Conservation (phyloP, 1,140 invertebrate species). For the Brachionus calyciflorus region DNA sequence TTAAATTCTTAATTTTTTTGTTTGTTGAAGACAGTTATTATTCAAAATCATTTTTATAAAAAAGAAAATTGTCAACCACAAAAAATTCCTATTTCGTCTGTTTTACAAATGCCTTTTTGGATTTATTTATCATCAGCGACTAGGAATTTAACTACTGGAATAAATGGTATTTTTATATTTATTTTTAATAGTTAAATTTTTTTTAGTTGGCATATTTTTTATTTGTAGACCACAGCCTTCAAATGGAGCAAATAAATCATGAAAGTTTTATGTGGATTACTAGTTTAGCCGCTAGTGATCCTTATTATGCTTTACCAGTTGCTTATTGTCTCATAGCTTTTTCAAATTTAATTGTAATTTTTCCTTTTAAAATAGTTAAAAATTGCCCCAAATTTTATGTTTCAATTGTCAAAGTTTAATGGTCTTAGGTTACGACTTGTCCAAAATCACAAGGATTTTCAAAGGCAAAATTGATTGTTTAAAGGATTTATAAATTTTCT, state of each 20-base stretch:
- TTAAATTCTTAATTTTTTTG: not conserved
- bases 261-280: constrained; percentile 23
- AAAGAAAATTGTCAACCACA: constrained; percentile 39
- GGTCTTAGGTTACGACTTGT: too few relatives aligned
- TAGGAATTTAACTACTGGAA: constrained; percentile 31
- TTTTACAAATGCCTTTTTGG: constrained; percentile 45
- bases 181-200: not conserved
- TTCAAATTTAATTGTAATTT: not conserved
- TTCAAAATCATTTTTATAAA: constrained; percentile 22
- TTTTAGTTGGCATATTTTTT: not conserved
- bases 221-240: not conserved
- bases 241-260: constrained; percentile 27
- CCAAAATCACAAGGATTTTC: too few relatives aligned
- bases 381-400: too few relatives aligned
- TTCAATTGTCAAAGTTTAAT: too few relatives aligned
- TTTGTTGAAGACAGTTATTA: not conserved
- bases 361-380: too few relatives aligned
- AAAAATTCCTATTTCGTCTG: constrained; percentile 38
- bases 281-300: constrained; percentile 17
- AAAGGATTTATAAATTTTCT: too few relatives aligned
- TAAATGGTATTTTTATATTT: not conserved
- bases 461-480: too few relatives aligned
- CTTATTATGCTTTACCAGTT: not conserved
- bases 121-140: constrained; percentile 32
- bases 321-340: not conserved